A percentile compares a stretch with the other conserved stretches of the same genome.
Evolutionary conservation across 2,888 invertebrate genomes (phyloP).

Genomic region (Stenchaetothrips biformis): DNA sequence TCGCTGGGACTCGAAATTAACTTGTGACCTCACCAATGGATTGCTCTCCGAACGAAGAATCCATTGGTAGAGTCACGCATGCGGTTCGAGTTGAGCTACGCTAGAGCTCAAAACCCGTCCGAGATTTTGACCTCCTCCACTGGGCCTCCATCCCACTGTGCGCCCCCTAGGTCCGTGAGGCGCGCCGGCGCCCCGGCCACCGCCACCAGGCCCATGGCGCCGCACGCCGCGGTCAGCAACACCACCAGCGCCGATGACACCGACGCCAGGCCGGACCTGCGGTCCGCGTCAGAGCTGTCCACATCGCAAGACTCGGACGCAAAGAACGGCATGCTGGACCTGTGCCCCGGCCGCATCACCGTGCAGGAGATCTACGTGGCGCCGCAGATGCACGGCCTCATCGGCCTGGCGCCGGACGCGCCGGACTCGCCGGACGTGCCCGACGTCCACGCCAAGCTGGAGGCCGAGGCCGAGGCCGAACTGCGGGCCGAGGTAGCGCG

Average conservation of each 20-base stretch:
- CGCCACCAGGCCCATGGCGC: background rate
- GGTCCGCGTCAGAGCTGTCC: background rate
- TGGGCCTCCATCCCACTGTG: no score
- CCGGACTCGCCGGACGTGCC: background rate
- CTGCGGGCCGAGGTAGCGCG: background rate
- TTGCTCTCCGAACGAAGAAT: no score
- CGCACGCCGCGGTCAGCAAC: no score
- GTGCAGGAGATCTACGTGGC: slow-evolving; percentile 5
- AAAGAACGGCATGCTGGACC: background rate
- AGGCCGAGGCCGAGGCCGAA: no score
- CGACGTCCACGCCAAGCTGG: background rate
- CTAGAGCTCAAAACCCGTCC: no score
- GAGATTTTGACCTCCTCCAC: no score
- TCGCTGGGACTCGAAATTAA: no score
- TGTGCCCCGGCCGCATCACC: background rate
- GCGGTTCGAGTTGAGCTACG: no score
- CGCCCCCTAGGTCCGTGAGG: background rate
- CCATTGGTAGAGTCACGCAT: no score
- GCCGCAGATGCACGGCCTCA: background rate
- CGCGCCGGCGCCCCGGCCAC: background rate
- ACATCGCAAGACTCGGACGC: slow-evolving; percentile 7
- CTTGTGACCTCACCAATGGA: no score
- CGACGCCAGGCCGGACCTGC: background rate
- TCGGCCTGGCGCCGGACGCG: background rate
- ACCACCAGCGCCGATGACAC: background rate